Evolutionary conservation across 2,888 invertebrate species (phyloP), one percentile per base, ranked within the genome.

Genomic region (Cosmopolites sordidus): DNA sequence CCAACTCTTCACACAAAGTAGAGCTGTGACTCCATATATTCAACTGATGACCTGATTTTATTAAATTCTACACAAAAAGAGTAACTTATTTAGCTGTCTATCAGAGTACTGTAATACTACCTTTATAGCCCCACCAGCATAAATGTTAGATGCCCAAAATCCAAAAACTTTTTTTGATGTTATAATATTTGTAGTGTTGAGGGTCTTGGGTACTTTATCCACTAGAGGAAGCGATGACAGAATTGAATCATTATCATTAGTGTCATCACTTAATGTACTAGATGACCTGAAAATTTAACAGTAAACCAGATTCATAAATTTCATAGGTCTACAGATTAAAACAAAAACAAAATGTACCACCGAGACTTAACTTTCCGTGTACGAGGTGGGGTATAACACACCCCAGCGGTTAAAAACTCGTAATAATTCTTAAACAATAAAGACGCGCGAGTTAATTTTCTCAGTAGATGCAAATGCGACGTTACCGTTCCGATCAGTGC

Each of bases 31-130:
- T 96, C 95, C 95, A 97, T 45, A 97, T 86, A 62, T 90, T 83
- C 43, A 97, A 92, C 68, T 87, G 87, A 72, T 97, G 96, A 0
- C 95, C 95, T 2, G 94, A 93, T 74, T 89, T 87, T 64, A 96
- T 83, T 48, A 97, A 80, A 74, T 96, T 96, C 79, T 93, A 47
- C 11, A 43, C 41, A 9, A 12, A 37, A 39, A 33, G 27, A 16
- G 8, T 39, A n/a, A 48, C 15, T 18, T 15, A 37, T 12, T 11
- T 3, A 33, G n/a, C 12, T 6, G n/a, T 33, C 33, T 3, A 12
- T 4, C 33, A 33, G 11, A 33, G 5, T 4, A 3, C 33, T 12
- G n/a, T n/a, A n/a, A n/a, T n/a, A n/a, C n/a, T 46, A 54, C 56
- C 56, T 48, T 53, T 11, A 57, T 53, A n/a, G 53, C 41, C 9